Evolutionary conservation across 2,113 vertebrate species (phyloP).

Genomic region (Apteryx owenii): DNA sequence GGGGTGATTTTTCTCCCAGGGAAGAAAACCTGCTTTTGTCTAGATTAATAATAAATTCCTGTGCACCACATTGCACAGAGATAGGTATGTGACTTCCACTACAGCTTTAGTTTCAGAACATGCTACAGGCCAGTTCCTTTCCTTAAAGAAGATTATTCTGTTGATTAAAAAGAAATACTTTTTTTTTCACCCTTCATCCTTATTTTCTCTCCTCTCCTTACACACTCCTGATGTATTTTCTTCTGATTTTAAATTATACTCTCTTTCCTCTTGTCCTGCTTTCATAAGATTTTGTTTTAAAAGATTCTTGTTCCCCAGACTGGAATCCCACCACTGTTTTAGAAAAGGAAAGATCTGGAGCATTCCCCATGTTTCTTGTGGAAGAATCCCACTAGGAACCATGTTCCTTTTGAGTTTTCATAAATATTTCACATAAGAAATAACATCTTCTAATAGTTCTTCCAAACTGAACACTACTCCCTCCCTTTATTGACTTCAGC

Average conservation of each 20-base stretch:
- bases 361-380: not conserved
- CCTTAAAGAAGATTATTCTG: not conserved
- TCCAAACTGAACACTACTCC: not conserved
- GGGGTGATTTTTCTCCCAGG: not conserved
- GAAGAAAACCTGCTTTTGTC: not conserved
- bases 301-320: not conserved
- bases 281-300: not conserved
- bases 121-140: not conserved
- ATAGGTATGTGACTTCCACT: not conserved
- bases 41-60: not conserved
- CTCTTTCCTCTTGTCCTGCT: not conserved
- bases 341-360: not conserved
- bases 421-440: not conserved
- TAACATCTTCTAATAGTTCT: not conserved
- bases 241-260: not conserved
- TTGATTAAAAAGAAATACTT: not conserved
- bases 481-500: not conserved
- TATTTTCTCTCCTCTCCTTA: not conserved
- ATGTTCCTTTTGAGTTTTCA: not conserved
- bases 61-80: not conserved
- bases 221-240: not conserved
- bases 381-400: not conserved
- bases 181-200: not conserved
- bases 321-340: not conserved
- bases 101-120: not conserved